Evolutionary conservation across 2,797 vertebrate genomes (phyloP).

Genomic region (Hydrophis major): DNA sequence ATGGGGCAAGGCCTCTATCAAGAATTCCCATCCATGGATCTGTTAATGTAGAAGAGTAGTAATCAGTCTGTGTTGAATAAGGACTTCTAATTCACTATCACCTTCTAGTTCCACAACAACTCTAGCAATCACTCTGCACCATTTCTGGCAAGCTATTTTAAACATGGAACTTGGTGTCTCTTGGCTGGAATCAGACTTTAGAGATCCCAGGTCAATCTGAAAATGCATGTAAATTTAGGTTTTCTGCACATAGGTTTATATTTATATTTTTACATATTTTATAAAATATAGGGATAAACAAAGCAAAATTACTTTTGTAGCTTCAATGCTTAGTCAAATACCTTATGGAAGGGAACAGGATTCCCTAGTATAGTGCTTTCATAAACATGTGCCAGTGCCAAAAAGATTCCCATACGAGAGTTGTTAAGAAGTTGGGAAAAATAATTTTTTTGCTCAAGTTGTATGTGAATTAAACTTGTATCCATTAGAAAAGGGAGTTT

Average conservation of each 20-base stretch:
- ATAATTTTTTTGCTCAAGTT: not conserved
- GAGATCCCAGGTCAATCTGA: not conserved
- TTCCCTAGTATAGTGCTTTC: not conserved
- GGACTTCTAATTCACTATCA: not conserved
- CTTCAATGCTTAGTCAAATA: not conserved
- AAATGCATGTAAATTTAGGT: not conserved
- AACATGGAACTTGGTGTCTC: not conserved
- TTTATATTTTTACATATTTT: not conserved
- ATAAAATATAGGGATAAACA: not conserved
- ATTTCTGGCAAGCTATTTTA: not conserved
- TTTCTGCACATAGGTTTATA: not conserved
- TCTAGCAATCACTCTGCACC: not conserved
- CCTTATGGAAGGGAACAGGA: not conserved
- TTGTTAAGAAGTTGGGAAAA: not conserved
- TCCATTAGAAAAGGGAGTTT: not conserved
- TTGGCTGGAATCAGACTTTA: not conserved
- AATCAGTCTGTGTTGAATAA: not conserved
- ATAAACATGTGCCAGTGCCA: not conserved
- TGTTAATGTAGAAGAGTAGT: not conserved
- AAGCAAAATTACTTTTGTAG: not conserved
- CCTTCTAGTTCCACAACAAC: not conserved
- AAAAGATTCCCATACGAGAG: not conserved
- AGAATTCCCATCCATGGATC: not conserved
- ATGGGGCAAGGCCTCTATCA: not conserved
- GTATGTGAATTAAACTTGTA: not conserved